Conservation (phyloP, 2,113 vertebrate species). For the Melanerpes aurifrons region DNA sequence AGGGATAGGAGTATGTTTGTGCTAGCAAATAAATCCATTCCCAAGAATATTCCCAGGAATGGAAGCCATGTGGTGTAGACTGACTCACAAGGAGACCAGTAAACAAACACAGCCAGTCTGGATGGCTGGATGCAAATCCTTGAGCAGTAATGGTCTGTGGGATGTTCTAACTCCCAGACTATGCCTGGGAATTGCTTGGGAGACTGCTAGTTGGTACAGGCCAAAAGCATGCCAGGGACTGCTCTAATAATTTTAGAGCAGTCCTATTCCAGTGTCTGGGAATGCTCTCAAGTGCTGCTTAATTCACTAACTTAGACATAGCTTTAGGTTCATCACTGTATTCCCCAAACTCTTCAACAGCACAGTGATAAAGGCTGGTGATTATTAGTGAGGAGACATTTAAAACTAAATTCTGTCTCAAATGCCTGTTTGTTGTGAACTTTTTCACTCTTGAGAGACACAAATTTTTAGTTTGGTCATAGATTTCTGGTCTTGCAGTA, state of each 20-base stretch:
- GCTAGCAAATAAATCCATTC: neutral
- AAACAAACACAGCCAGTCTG: neutral
- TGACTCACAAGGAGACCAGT: neutral
- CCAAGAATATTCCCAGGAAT: neutral
- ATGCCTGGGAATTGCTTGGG: neutral
- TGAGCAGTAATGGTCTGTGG: neutral
- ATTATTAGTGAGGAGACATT: neutral
- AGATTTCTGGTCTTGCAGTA: neutral
- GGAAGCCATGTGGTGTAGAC: neutral
- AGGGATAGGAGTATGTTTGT: neutral
- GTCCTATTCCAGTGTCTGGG: neutral
- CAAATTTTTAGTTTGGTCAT: neutral
- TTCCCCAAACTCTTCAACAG: neutral
- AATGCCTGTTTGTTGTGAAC: neutral
- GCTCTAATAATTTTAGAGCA: neutral
- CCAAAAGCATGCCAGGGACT: neutral
- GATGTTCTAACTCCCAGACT: neutral
- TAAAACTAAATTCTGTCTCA: neutral
- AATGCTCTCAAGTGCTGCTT: neutral
- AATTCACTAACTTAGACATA: neutral
- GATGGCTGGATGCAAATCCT: conserved; percentile 32
- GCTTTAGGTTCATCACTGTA: neutral
- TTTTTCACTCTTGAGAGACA: neutral
- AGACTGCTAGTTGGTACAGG: conserved; percentile 34
- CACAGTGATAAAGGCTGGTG: neutral